A percentile compares a stretch with the other conserved stretches of the same genome.
Conservation (phyloP, 2,888 invertebrate genomes). For the Clostera curtula region DNA sequence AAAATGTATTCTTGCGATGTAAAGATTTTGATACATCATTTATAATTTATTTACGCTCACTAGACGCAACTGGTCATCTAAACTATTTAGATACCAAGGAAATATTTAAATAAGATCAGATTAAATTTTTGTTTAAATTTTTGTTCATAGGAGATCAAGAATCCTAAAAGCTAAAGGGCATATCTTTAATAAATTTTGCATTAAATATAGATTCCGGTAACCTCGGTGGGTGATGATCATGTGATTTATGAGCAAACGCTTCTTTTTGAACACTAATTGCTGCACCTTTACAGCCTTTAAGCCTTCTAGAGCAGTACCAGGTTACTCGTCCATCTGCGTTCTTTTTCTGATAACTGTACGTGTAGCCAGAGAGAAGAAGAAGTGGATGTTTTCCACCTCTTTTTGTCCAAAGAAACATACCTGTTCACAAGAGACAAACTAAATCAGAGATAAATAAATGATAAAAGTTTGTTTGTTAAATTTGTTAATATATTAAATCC, state of each 20-base stretch:
- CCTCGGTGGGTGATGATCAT: constrained; percentile 54
- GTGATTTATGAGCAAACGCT: constrained; percentile 38
- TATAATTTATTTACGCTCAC: no score
- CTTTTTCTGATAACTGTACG: constrained; percentile 62
- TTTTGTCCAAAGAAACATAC: constrained; percentile 59
- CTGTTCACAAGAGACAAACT: constrained; percentile 26
- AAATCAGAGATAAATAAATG: constrained; percentile 2
- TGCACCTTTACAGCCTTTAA: constrained; percentile 58
- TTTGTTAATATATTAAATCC: no score
- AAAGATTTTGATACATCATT: no score
- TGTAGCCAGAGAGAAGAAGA: constrained; percentile 50
- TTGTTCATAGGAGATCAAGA: constrained; percentile 2
- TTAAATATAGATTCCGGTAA: constrained; percentile 21
- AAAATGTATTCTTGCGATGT: no score
- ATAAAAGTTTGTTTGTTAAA: background rate
- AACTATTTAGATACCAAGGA: no score
- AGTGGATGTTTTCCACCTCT: constrained; percentile 61
- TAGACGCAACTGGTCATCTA: no score
- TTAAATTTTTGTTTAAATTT: background rate
- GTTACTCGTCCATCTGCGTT: constrained; percentile 59
- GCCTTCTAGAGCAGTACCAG: constrained; percentile 63
- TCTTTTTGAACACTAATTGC: constrained; percentile 50
- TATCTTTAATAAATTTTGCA: constrained; percentile 5
- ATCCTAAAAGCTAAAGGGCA: constrained; percentile 6
- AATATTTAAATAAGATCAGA: no score